A percentile compares a stretch with the other conserved stretches of the same genome.
Conservation (phyloP, 2,113 vertebrate species). For the Empidonax alnorum region DNA sequence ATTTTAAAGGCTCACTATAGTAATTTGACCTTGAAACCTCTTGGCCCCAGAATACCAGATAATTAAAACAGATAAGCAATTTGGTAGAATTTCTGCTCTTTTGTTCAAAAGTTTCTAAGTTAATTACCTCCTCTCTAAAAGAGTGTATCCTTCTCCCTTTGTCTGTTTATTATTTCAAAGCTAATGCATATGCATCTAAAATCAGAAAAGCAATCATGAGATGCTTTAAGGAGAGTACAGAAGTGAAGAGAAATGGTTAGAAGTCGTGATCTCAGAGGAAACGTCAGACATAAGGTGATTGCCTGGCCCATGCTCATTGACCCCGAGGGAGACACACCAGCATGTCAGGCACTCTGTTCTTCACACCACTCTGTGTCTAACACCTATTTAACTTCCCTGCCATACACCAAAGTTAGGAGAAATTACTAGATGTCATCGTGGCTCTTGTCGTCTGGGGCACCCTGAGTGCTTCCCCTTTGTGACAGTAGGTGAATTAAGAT, state of each 20-base stretch:
- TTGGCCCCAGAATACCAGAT: not conserved
- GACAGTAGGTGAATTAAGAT: not conserved
- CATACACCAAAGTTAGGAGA: not conserved
- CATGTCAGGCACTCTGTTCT: fast-evolving
- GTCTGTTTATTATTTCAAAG: not conserved
- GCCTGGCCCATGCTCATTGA: not conserved
- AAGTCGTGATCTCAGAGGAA: not conserved
- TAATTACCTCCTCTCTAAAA: not conserved
- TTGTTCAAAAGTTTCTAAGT: not conserved
- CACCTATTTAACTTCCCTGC: not conserved
- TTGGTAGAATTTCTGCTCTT: not conserved
- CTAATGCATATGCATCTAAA: not conserved
- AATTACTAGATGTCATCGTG: not conserved
- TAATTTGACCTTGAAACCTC: not conserved
- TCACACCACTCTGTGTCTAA: not conserved
- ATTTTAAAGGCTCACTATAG: not conserved
- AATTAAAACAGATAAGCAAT: not conserved
- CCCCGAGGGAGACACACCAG: not conserved
- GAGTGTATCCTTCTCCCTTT: not conserved
- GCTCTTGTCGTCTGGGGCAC: not conserved
- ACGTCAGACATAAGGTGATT: fast-evolving
- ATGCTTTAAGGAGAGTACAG: not conserved
- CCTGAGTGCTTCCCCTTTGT: fast-evolving
- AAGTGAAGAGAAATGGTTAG: not conserved
- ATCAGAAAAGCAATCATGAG: not conserved